Evolutionary conservation across 35 echinoderm and acorn worm species (phyloP), one percentile per base, ranked within the genome.

Genomic region (Eucidaris tribuloides): DNA sequence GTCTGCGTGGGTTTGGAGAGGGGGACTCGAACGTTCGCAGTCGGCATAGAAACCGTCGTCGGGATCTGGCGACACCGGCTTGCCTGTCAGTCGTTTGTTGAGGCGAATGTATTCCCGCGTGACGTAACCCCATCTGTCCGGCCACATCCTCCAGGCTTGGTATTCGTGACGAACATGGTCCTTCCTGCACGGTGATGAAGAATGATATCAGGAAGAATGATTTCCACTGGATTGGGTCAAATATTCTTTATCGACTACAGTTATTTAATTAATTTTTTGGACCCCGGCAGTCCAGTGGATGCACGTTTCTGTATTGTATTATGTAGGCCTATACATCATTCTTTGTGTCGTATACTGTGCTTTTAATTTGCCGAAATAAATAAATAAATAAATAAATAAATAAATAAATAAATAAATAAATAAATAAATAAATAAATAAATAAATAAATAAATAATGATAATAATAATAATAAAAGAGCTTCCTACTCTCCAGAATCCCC

Each of bases 81-180:
- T 72, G 4, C 96, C 91, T 4, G 85, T 74, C 4, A 99, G 83
- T 30, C 87, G 68, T 46, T 83, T 85, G 87, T 99, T 89, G 32
- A 99, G 46, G 9, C 91, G 63, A 34, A 45, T 71, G 42, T 99
- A 99, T 78, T 99, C 96, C 7, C 78, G 78, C 22, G 91, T 99
- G 38, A 99, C 59, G 40, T 90, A 90, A 2, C 90, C 92, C 96
- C 96, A 99, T 79, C 89, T 87, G 14, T 99, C 87, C 0, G 96
- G 96, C 96, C 96, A 99, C 61, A 85, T 93, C 37, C 91, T 63
- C n/a, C 89, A 76, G 7, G 96, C 89, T 18, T 93, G 96, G 22
- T 93, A 71, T 58, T 99, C 96, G 50, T 99, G 90, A 7, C 90
- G 82, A 2, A 99, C 96, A 41, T 99, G 96, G 44, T 99, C 96